Percentiles rank a stretch among this genome's conserved stretches.
These are phyloP conservation scores for Drosophila orena DNA, from an alignment of 1,140 invertebrate species.

Conservation along the genomic window DNA sequence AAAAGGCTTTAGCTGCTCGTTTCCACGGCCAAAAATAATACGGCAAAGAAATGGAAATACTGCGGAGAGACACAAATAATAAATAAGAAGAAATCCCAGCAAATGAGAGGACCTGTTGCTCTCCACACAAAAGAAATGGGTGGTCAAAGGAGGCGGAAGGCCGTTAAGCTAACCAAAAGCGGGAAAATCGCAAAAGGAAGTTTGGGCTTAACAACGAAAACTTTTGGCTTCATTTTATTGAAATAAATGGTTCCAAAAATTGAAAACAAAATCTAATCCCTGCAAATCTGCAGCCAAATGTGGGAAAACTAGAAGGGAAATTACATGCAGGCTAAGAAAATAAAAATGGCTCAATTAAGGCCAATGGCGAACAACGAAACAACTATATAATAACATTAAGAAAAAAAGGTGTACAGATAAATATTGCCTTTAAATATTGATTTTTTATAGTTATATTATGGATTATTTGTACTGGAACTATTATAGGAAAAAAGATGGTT, in stretches of 20 bases:
- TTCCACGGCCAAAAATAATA: slow-evolving; percentile 7
- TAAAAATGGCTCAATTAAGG: no score
- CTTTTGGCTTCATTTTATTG: slow-evolving; percentile 50
- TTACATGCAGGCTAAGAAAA: slow-evolving; percentile 1
- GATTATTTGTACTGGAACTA: no score
- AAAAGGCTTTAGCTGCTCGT: not conserved
- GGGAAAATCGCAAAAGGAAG: slow-evolving; percentile 42
- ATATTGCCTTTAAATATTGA: no score
- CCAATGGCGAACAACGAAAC: no score
- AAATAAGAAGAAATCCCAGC: slow-evolving; percentile 42
- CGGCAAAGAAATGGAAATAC: slow-evolving; percentile 21
- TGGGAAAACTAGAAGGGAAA: not conserved
- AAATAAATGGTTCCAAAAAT: slow-evolving; percentile 41
- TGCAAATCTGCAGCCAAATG: not conserved
- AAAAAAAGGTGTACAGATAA: no score
- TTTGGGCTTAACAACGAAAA: slow-evolving; percentile 40
- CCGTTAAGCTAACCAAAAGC: slow-evolving; percentile 35
- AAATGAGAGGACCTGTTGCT: slow-evolving; percentile 47
- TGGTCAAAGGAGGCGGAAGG: slow-evolving; percentile 4
- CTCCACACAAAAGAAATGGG: slow-evolving; percentile 16
- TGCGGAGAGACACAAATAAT: slow-evolving; percentile 30
- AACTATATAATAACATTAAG: no score
- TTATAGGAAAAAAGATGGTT: no score
- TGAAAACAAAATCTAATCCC: slow-evolving; percentile 26
- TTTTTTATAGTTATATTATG: no score